phyloP scores from a whole-genome alignment of 1,140 invertebrate genomes.

The Heliconius eleuchia region DNA sequence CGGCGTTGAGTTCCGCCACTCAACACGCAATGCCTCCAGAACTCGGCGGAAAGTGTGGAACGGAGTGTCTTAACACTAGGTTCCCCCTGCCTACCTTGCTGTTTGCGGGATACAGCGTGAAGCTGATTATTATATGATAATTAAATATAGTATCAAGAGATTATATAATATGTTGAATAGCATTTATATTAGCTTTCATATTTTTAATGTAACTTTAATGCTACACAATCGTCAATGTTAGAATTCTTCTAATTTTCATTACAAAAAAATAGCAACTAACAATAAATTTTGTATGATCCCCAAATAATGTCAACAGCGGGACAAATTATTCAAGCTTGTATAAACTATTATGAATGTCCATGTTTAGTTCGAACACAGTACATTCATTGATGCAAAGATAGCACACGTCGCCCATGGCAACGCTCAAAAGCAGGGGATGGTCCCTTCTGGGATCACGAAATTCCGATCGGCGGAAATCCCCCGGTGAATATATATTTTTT shows the following conservation, averaged over 20 bases:
- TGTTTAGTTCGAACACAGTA: conserved; percentile 49
- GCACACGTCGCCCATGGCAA: conserved; percentile 61
- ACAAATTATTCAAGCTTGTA: conserved; percentile 54
- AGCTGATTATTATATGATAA: no score
- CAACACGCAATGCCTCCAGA: no score
- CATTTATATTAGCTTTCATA: background rate
- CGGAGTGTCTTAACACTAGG: no score
- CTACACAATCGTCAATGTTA: background rate
- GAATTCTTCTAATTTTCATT: background rate
- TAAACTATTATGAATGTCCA: conserved; percentile 50
- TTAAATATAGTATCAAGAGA: no score
- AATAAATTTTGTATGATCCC: conserved; percentile 34
- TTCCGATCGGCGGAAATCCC: conserved; percentile 66
- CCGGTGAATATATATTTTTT: conserved; percentile 62
- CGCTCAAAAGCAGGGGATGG: conserved; percentile 55
- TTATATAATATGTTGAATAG: no score
- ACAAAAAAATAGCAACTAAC: background rate
- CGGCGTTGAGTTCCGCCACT: no score
- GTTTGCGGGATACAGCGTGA: no score
- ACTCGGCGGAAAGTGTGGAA: no score
- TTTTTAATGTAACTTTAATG: background rate
- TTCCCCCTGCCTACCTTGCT: no score
- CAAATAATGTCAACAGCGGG: conserved; percentile 44
- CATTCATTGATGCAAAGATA: conserved; percentile 64
- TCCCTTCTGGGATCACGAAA: conserved; percentile 62